Conservation (phyloP, 2,888 invertebrate species). For the Helicoverpa assulta region DNA sequence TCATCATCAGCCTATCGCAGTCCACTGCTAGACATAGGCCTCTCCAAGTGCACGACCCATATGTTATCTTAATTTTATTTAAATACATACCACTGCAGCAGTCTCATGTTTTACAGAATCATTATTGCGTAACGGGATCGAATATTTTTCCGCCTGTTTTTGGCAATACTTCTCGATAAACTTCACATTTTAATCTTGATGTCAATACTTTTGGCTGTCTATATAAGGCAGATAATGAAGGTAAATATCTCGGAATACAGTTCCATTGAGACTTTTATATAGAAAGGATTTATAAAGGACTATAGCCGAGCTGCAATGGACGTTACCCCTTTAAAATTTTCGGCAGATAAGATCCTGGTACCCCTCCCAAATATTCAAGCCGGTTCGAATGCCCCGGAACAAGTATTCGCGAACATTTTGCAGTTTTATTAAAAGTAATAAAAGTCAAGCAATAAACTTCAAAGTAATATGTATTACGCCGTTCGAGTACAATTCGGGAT, state of each 20-base stretch:
- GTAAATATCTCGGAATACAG: background rate
- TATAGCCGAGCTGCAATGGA: constrained; percentile 24
- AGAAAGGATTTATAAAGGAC: background rate
- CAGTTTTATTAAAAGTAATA: constrained; percentile 48
- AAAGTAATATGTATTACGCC: constrained; percentile 29
- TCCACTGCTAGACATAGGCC: too few species aligned
- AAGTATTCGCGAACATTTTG: constrained; percentile 40
- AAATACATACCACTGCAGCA: constrained; percentile 19
- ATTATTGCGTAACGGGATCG: constrained; percentile 17
- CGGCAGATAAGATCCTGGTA: constrained; percentile 38
- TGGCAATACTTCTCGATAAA: constrained; percentile 9
- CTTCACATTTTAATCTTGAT: constrained; percentile 54
- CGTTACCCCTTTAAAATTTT: background rate
- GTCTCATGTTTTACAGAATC: constrained; percentile 8
- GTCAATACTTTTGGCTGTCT: constrained; percentile 40
- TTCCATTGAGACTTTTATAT: constrained; percentile 3
- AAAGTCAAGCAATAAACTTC: constrained; percentile 38
- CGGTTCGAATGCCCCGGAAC: constrained; percentile 59
- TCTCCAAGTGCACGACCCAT: too few species aligned
- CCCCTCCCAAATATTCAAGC: constrained; percentile 63
- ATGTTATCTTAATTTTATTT: constrained; percentile 33
- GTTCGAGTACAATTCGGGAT: constrained; percentile 13
- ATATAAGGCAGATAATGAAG: background rate
- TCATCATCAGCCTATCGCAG: too few species aligned
- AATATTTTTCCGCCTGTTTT: constrained; percentile 7